phyloP scores from a whole-genome alignment of 2,113 vertebrate species.

The Trachemys scripta region DNA sequence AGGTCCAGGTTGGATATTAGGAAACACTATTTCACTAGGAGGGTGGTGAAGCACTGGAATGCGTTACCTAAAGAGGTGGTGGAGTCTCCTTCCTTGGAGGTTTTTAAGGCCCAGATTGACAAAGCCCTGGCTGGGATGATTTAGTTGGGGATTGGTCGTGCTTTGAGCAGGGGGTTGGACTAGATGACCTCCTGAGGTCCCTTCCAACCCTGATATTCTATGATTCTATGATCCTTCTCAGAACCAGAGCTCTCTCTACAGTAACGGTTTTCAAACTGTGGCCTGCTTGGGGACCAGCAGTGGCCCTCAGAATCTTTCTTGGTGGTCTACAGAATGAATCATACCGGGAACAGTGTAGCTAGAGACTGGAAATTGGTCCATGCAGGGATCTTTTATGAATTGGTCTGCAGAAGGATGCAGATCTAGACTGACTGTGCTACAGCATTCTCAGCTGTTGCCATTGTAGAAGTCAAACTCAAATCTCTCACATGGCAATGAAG shows the following conservation, averaged over 20 bases:
- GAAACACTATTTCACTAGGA: too few relatives aligned
- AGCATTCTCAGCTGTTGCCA: rapidly evolving
- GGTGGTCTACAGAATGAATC: background rate
- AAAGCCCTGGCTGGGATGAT: too few relatives aligned
- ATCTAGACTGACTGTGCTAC: rapidly evolving
- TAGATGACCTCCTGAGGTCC: too few relatives aligned
- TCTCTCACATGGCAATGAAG: background rate
- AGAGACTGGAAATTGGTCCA: background rate
- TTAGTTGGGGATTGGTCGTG: too few relatives aligned
- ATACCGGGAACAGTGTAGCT: background rate
- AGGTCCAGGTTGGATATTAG: too few relatives aligned
- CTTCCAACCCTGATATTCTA: too few relatives aligned
- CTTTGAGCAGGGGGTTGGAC: too few relatives aligned
- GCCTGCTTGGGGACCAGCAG: rapidly evolving
- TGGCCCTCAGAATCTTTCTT: background rate
- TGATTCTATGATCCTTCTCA: background rate
- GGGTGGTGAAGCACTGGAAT: too few relatives aligned
- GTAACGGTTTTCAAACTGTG: background rate
- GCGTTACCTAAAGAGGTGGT: too few relatives aligned
- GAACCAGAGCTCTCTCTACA: rapidly evolving
- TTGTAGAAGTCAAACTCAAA: rapidly evolving
- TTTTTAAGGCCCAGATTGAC: too few relatives aligned
- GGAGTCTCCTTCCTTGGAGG: too few relatives aligned
- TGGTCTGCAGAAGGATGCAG: background rate
- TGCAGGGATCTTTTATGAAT: background rate